phyloP scores from a whole-genome alignment of 2,113 vertebrate genomes.

The Sinocyclocheilus anshuiensis region DNA sequence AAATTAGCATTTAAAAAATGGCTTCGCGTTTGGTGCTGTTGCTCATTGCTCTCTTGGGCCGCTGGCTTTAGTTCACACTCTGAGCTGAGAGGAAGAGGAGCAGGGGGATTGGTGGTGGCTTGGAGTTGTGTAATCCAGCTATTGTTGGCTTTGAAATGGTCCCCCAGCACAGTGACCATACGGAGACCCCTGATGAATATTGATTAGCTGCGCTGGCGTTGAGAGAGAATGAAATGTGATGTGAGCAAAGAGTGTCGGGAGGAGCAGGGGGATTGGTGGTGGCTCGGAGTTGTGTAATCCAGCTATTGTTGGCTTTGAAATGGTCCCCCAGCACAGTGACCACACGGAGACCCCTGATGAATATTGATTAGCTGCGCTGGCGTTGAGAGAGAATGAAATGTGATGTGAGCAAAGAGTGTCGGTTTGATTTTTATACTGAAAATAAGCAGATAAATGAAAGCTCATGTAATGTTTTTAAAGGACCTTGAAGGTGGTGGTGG shows the following conservation, averaged over 20 bases:
- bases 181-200: slow-evolving; percentile 42
- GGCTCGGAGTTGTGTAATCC: no score
- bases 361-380: slow-evolving; percentile 41
- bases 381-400: not conserved
- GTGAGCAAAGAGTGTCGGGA: not conserved
- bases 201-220: slow-evolving; percentile 12
- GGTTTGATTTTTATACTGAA: not conserved
- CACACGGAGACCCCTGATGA: slow-evolving; percentile 20
- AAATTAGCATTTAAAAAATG: slow-evolving; percentile 52
- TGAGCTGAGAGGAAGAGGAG: slow-evolving; percentile 14
- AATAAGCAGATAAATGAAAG: not conserved
- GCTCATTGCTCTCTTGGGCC: not conserved
- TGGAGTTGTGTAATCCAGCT: slow-evolving; percentile 23
- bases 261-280: no score
- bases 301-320: slow-evolving; percentile 26
- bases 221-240: slow-evolving; percentile 1
- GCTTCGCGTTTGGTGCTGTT: not conserved
- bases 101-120: not conserved
- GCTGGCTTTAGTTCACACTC: not conserved
- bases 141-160: slow-evolving; percentile 28
- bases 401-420: not conserved
- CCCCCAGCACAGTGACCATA: slow-evolving; percentile 8
- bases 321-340: slow-evolving; percentile 19
- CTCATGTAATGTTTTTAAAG: not conserved
- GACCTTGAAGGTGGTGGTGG: not conserved